phyloP scores from a whole-genome alignment of 1,140 invertebrate genomes.

The Sminthurides bifidus region DNA sequence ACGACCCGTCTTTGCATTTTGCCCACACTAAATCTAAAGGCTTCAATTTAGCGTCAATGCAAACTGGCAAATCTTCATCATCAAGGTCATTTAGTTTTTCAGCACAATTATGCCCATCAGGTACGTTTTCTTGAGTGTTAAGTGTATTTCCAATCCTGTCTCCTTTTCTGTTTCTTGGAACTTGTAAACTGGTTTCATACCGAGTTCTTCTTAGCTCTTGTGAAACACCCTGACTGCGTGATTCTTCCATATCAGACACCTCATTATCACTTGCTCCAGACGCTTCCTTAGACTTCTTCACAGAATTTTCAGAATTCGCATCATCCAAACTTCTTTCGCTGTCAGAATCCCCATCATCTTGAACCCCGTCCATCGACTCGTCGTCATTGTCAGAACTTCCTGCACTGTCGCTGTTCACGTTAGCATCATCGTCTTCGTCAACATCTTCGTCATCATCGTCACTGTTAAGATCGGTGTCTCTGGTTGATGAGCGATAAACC shows the following conservation, averaged over 20 bases:
- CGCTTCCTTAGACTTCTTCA: constrained; percentile 10
- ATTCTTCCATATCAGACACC: no score
- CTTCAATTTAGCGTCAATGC: constrained; percentile 41
- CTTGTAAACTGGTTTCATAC: no score
- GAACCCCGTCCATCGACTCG: neutral
- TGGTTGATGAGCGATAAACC: constrained; percentile 41
- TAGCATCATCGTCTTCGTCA: constrained; percentile 21
- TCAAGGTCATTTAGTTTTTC: no score
- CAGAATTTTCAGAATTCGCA: constrained; percentile 32
- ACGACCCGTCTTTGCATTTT: constrained; percentile 89
- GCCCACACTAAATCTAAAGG: constrained; percentile 91
- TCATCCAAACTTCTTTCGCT: constrained; percentile 14
- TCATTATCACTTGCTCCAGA: neutral
- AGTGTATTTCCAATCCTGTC: no score
- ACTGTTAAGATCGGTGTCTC: constrained; percentile 19
- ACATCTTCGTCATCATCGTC: constrained; percentile 20
- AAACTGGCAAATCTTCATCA: neutral
- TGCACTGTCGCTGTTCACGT: constrained; percentile 10
- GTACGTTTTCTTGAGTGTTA: no score
- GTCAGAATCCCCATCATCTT: constrained; percentile 14
- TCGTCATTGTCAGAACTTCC: neutral
- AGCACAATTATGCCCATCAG: no score
- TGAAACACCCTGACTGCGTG: no score
- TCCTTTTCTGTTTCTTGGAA: no score
- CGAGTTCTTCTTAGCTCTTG: no score